Evolutionary conservation across 2,888 invertebrate species (phyloP).

Genomic region (Prionchulus punctatus): DNA sequence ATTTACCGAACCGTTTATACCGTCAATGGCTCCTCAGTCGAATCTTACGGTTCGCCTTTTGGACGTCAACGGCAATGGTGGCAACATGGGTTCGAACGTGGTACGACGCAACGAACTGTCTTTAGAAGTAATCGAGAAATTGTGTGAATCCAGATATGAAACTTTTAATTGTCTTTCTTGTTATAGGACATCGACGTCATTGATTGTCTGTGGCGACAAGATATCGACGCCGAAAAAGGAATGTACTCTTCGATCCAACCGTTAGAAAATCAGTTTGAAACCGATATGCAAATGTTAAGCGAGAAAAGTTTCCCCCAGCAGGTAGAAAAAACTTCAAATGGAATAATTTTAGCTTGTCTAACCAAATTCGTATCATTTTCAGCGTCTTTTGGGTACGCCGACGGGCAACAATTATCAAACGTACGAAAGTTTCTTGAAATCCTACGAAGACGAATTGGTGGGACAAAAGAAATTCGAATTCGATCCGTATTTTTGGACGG

Average conservation of each 20-base stretch:
- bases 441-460: no score
- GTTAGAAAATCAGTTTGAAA: conserved; percentile 9
- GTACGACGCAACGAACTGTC: background rate
- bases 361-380: no score
- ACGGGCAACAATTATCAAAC: no score
- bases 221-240: conserved; percentile 24
- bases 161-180: background rate
- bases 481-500: no score
- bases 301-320: conserved; percentile 4
- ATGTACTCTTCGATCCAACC: background rate
- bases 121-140: background rate
- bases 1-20: background rate
- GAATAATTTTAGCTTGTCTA: no score
- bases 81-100: background rate
- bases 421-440: no score
- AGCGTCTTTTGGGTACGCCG: no score
- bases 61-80: background rate
- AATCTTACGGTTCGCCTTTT: background rate
- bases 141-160: no score
- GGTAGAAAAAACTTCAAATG: background rate
- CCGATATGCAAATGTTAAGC: conserved; percentile 19
- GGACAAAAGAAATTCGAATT: no score
- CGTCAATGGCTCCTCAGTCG: no score
- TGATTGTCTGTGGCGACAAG: conserved; percentile 28
- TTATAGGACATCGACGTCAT: conserved; percentile 28